These are phyloP conservation scores for Toxotes chatareus DNA, from an alignment of 2,113 vertebrate genomes.

Conservation along the genomic window DNA sequence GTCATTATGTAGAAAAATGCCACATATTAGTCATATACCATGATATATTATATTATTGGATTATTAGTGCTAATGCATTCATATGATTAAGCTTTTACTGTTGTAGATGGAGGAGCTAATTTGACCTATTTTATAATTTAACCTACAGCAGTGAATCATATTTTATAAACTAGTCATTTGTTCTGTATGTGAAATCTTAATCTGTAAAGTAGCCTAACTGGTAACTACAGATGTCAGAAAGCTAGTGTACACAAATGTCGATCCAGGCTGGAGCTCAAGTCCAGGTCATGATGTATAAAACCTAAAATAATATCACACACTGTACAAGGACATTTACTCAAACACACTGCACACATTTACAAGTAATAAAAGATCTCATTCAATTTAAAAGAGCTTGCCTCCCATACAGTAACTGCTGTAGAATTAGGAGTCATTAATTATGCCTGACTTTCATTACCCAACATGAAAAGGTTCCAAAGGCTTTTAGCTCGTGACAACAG, in stretches of 20 bases:
- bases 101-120: no score
- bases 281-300: background rate
- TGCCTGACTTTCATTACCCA: constrained; percentile 53
- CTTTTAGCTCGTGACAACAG: constrained; percentile 30
- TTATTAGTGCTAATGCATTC: background rate
- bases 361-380: constrained; percentile 24
- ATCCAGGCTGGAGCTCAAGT: background rate
- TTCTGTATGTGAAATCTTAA: background rate
- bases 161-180: background rate
- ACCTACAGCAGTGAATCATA: background rate
- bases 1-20: no score
- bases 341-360: background rate
- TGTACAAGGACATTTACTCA: constrained; percentile 12
- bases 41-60: background rate
- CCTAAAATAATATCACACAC: background rate
- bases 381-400: constrained; percentile 23
- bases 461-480: constrained; percentile 44
- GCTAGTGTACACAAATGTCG: background rate
- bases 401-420: constrained; percentile 9
- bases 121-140: background rate
- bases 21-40: no score
- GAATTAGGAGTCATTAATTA: constrained; percentile 63
- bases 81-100: background rate
- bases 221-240: background rate
- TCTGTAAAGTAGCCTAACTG: background rate